These are phyloP conservation scores for Furnarius figulus DNA, from an alignment of 2,113 vertebrate genomes.

Conservation along the genomic window DNA sequence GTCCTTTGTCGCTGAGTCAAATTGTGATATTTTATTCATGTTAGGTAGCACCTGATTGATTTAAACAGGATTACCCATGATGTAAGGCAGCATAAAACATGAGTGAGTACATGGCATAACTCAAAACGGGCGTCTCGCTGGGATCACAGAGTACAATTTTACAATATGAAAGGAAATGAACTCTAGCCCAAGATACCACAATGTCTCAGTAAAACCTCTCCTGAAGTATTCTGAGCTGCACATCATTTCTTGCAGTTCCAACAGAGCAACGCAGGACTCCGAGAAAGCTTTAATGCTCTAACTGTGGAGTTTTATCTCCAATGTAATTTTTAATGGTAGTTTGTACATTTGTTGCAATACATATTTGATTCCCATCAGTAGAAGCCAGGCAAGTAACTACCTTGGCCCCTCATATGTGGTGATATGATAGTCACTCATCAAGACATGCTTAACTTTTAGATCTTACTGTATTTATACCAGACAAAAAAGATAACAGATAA, in stretches of 20 bases:
- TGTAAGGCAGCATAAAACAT: not conserved
- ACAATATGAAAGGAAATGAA: not conserved
- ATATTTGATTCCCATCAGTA: not conserved
- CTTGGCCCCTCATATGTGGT: not conserved
- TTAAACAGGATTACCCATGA: not conserved
- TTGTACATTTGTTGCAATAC: not conserved
- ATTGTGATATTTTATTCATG: not conserved
- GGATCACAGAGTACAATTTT: not conserved
- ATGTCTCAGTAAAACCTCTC: not conserved
- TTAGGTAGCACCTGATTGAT: not conserved
- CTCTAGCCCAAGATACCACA: not conserved
- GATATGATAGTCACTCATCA: not conserved
- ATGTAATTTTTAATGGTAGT: not conserved
- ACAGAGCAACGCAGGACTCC: not conserved
- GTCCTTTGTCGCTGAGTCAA: not conserved
- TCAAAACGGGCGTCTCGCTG: not conserved
- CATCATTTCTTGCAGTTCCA: not conserved
- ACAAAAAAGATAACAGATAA: not conserved
- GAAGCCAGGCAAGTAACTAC: not conserved
- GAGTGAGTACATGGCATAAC: not conserved
- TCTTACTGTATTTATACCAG: not conserved
- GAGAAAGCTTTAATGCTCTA: not conserved
- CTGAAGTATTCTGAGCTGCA: not conserved
- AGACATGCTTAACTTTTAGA: not conserved
- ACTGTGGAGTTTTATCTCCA: not conserved